phyloP scores from a whole-genome alignment of 2,113 vertebrate genomes.

The Ciconia boyciana region DNA sequence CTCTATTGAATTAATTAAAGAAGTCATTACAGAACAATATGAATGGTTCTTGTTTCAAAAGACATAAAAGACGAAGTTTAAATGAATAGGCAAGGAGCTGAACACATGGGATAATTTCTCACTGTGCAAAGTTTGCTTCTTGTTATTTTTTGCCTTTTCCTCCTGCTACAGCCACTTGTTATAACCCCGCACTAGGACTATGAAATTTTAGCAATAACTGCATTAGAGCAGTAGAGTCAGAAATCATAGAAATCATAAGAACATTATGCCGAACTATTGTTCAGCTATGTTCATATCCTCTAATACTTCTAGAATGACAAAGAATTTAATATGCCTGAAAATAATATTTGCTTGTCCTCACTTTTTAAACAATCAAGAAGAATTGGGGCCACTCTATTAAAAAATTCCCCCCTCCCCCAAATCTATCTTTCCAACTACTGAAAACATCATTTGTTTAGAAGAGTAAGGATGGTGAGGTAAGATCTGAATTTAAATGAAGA shows the following conservation, averaged over 20 bases:
- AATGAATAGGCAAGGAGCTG: not conserved
- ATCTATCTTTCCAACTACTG: not conserved
- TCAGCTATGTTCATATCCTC: not conserved
- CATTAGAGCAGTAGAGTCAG: not conserved
- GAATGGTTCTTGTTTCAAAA: not conserved
- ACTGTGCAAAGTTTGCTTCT: not conserved
- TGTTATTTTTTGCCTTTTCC: not conserved
- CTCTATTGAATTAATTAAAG: not conserved
- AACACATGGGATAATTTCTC: not conserved
- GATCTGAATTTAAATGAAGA: not conserved
- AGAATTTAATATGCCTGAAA: not conserved
- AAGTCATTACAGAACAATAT: not conserved
- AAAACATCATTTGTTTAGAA: not conserved
- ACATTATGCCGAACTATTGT: not conserved
- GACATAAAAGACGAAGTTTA: not conserved
- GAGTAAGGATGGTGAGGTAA: not conserved
- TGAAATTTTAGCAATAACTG: not conserved
- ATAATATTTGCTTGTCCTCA: not conserved
- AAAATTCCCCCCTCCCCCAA: accelerated
- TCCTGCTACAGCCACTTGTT: not conserved
- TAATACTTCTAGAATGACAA: not conserved
- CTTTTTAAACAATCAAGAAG: not conserved
- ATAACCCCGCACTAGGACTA: not conserved
- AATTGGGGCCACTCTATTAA: not conserved
- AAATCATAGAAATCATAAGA: not conserved